Evolutionary conservation across 2,888 invertebrate species (phyloP), one percentile per base, ranked within the genome.

Genomic region (Trachelus troglodyta): DNA sequence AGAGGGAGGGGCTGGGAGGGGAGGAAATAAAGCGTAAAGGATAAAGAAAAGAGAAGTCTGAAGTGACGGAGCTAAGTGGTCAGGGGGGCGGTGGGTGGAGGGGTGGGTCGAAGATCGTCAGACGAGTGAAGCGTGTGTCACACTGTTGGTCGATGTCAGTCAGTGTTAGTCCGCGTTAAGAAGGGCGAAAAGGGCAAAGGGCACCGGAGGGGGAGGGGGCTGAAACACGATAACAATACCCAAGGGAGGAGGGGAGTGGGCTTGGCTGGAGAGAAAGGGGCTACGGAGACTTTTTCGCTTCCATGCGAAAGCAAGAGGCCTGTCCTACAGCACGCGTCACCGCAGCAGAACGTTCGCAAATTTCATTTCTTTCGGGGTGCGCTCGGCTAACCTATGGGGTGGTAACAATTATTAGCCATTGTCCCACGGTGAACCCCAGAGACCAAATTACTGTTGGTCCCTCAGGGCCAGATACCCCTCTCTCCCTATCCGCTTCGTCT

Each of bases 321-420:
- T 1, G 37, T 37, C 37, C 12, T 15, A 37, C 37, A 37, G 4
- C 37, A 15, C 37, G 37, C 37, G 37, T 37, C 37, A 37, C 37
- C 37, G 37, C 69, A 33, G 30, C 75, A 23, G 75, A 23, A 71
- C 77, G 77, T 75, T 56, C 76, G 4, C 23, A 33, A 68, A 77
- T 81, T 76, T 80, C 77, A 74, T 34, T 69, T 56, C 40, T 37
- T 77, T 76, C 79, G 74, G 73, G 73, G 73, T 69, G 83, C 69
- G 69, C 31, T 69, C 69, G 69, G n/a, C 37, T 12, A 37, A 37
- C 37, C 37, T 81, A 82, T 82, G 81, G 83, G 82, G 83, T 82
- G 85, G 83, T 86, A 88, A 88, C 89, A 89, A 89, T 90, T 89
- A 90, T 89, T 89, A 87, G 87, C 89, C 86, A 90, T 90, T 89